Evolutionary conservation across 2,797 vertebrate species (phyloP), one percentile per base, ranked within the genome.

Genomic region (Cetoscarus ocellatus): DNA sequence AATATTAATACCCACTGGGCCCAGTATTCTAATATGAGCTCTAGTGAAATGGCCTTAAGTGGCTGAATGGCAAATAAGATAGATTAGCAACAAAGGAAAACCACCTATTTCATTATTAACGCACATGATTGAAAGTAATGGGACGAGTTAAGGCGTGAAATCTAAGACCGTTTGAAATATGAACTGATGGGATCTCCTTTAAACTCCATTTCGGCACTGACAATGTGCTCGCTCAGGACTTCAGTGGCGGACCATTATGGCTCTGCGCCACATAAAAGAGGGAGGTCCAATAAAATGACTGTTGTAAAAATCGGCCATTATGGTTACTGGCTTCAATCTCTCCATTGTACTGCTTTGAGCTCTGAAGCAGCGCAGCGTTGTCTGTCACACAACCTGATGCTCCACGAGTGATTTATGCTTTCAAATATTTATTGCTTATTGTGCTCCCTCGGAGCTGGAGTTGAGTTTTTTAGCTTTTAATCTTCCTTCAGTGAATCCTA

Each of bases 1-100:
- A 91, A 90, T 93, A 93, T 95, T 94, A 92, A 95, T 92, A 83
- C 73, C 86, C 83, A 75, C 15, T 86, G 91, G 88, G 82, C 82
- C 81, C 80, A 72, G 77, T 85, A 77, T 87, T 90, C 84, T 90
- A 91, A 92, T 92, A 91, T 72, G 84, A 90, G 85, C 74, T 85
- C 75, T 71, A 62, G 74, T 78, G 85, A 87, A 89, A 92, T 75
- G 79, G 84, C 86, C 84, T 65, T 85, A 90, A 94, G 91, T 93
- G 87, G 83, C 74, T 86, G 88, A 89, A 88, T 81, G 73, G 85
- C 80, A 86, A 91, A 87, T 87, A 88, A 91, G 89, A 89, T 74
- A 80, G 86, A 92, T 92, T 84, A 87, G 83, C 67, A 87, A 91
- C 86, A 89, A 92, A 93, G 90, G 86, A 86, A 89, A 86, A 83